Percentiles rank a stretch among this genome's conserved stretches.
Conservation (phyloP, 2,888 invertebrate species). For the Syritta pipiens region DNA sequence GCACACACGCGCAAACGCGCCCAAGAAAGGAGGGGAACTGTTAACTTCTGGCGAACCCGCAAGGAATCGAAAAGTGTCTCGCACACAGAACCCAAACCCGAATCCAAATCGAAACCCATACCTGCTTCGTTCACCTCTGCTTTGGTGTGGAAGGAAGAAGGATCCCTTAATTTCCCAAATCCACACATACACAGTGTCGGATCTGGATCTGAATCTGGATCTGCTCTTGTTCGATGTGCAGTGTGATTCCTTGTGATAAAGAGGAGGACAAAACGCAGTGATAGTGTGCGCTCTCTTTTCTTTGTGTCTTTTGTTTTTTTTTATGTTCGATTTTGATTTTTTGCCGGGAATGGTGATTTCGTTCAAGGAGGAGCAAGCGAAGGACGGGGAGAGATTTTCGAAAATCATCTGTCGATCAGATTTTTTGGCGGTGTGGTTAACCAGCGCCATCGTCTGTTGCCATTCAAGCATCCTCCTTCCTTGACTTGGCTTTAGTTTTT, state of each 20-base stretch:
- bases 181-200: no score
- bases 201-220: no score
- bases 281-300: conserved; percentile 52
- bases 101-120: conserved; percentile 34
- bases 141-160: conserved; percentile 10
- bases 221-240: conserved; percentile 13
- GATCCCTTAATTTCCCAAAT: conserved; percentile 17
- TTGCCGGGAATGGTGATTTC: conserved; percentile 46
- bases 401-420: conserved; percentile 65
- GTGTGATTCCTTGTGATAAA: background rate
- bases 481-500: conserved; percentile 22
- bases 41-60: conserved; percentile 52
- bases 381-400: conserved; percentile 31
- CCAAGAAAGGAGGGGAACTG: no score
- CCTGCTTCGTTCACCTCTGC: conserved; percentile 27
- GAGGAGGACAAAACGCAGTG: conserved; percentile 10
- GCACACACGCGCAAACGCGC: no score
- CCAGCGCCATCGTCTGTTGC: conserved; percentile 13
- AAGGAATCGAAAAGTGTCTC: conserved; percentile 17
- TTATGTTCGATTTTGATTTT: conserved; percentile 29
- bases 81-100: no score
- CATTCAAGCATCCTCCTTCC: conserved; percentile 22
- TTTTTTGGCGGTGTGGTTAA: conserved; percentile 62
- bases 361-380: conserved; percentile 9
- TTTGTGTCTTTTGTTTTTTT: no score